Conservation (phyloP, 53 echinoderm and acorn worm genomes). For the Henricia sp. region DNA sequence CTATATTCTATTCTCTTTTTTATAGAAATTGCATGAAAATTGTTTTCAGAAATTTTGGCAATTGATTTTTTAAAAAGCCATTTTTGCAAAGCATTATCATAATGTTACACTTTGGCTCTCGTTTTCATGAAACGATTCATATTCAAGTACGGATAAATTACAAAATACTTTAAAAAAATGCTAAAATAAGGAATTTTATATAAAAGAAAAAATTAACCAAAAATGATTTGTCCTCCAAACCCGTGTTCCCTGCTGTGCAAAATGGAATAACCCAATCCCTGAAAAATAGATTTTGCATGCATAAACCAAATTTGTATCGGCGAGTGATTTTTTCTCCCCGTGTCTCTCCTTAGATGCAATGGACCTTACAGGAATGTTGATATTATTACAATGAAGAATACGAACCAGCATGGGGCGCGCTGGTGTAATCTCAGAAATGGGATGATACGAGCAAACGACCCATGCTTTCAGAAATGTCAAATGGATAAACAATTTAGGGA, state of each 20-base stretch:
- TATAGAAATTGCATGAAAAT: too few species aligned
- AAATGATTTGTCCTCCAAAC: background rate
- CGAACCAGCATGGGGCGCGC: slow-evolving; percentile 3
- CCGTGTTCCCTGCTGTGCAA: background rate
- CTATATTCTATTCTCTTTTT: too few species aligned
- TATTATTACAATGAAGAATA: slow-evolving; percentile 49
- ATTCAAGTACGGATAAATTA: background rate
- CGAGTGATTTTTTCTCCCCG: background rate
- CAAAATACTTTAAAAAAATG: background rate
- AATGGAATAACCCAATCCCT: slow-evolving; percentile 20
- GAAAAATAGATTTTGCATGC: slow-evolving; percentile 50
- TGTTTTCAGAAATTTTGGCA: too few species aligned
- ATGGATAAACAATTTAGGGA: slow-evolving; percentile 66
- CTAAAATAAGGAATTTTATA: background rate
- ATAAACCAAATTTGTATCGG: slow-evolving; percentile 47
- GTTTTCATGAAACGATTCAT: background rate
- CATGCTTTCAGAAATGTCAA: slow-evolving; percentile 60
- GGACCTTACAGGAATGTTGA: slow-evolving; percentile 47
- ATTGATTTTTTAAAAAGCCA: too few species aligned
- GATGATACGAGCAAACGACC: slow-evolving; percentile 41
- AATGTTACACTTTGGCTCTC: background rate
- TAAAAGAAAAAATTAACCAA: background rate
- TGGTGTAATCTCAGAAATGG: slow-evolving; percentile 48
- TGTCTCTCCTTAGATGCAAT: too few species aligned
- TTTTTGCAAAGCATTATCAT: slow-evolving; percentile 5